Base-by-base conservation (phyloP, 2,797 vertebrate genomes). In the Fistularia tabacaria region DNA sequence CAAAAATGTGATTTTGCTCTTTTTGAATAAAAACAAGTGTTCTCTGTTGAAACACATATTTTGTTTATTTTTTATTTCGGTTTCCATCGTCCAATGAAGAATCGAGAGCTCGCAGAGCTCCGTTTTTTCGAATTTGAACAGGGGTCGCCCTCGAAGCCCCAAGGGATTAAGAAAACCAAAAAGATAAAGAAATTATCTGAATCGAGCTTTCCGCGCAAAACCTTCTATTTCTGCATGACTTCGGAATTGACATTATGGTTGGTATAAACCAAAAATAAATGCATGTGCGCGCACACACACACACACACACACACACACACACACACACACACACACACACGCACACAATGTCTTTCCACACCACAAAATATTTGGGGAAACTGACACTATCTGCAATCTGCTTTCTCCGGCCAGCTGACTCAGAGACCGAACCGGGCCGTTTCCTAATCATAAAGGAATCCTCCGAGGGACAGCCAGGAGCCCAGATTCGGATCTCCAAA, bases 401-500 rank as follows among this genome's bases (percentile, higher is more conserved):
- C 39, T 57, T 43, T 44, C 37, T 49, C 14, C 14, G 55, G 43
- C 54, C 81, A 81, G 81, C 78, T 79, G 76, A 73, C 63, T 3
- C 64, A 46, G 41, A 82, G 77, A 81, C 79, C 52, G 79, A 81
- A 78, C 71, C 58, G 73, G 65, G 53, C 46, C 6, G 8, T 81
- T 79, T 74, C 64, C 76, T 75, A 64, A 71, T 42, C 48, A 0
- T 41, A 6, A 1, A 73, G 57, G 76, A 77, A 76, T 81, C 65
- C 57, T 67, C 53, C 11, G 58, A 66, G 43, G 11, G 57, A 37
- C 44, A 5, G 11, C 45, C 25, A 45, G 67, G 56, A 71, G 60
- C 55, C 54, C 66, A 39, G 81, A 86, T 85, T 85, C 6, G 10
- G 63, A 85, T 84, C 83, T 84, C 49, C 71, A 79, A 78, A 75